These are phyloP conservation scores for Lepidocolaptes lacrymiger DNA, from an alignment of 2,797 vertebrate species.

Conservation along the genomic window DNA sequence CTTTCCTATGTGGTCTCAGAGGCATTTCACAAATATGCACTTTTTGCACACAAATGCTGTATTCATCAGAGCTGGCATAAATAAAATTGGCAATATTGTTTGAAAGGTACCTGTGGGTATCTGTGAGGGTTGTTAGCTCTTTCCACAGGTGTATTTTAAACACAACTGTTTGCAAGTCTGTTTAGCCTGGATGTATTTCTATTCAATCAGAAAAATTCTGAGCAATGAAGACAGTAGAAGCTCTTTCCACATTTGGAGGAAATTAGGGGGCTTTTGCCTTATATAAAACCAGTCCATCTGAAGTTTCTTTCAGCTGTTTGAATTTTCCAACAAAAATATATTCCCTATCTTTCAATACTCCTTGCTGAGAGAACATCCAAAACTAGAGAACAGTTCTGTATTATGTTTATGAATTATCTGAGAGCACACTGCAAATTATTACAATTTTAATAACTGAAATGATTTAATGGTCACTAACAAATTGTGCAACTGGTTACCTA, in stretches of 20 bases:
- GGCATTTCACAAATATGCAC: background rate
- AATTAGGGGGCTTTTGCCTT: background rate
- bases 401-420: background rate
- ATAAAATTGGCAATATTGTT: background rate
- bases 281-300: background rate
- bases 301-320: background rate
- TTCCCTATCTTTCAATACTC: background rate
- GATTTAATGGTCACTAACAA: conserved; percentile 29
- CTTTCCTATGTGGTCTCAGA: background rate
- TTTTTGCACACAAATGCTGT: background rate
- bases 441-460: background rate
- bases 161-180: background rate
- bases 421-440: background rate
- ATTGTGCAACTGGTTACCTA: conserved; percentile 6
- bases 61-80: background rate
- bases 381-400: background rate
- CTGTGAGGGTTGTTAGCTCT: background rate
- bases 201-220: background rate
- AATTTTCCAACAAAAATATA: background rate
- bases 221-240: background rate
- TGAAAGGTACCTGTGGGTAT: background rate
- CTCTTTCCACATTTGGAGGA: background rate
- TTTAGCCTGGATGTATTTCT: background rate
- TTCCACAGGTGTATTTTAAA: background rate
- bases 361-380: background rate